Conservation (phyloP, 1,140 invertebrate genomes). For the Drosophila truncata region DNA sequence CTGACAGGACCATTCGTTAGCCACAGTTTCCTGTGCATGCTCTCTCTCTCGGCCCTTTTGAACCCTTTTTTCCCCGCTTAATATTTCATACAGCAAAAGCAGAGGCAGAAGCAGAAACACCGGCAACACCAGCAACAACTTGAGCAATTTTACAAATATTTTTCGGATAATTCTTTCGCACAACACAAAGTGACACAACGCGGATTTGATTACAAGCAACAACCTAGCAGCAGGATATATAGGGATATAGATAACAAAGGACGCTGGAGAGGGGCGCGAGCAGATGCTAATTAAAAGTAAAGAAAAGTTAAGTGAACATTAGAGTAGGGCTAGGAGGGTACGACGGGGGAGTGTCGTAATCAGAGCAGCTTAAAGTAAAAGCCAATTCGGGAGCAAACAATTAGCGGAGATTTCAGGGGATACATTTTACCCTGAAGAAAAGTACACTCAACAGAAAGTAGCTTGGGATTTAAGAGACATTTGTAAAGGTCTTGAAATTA, state of each 20-base stretch:
- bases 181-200: conserved; percentile 65
- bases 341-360: conserved; percentile 40
- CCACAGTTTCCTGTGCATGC: conserved; percentile 81
- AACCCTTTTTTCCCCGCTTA: conserved; percentile 63
- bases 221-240: conserved; percentile 2
- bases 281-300: conserved; percentile 78
- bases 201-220: conserved; percentile 78
- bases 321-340: neutral
- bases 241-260: conserved; percentile 40
- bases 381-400: conserved; percentile 44
- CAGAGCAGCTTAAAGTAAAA: conserved; percentile 55
- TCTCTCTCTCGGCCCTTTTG: conserved; percentile 54
- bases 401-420: conserved; percentile 22
- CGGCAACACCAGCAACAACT: conserved; percentile 20
- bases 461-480: neutral
- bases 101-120: no score
- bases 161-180: conserved; percentile 63
- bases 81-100: conserved; percentile 64
- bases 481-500: no score
- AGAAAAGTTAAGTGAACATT: conserved; percentile 57
- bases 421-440: neutral
- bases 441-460: neutral
- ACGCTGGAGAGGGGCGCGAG: conserved; percentile 2
- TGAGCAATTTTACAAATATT: conserved; percentile 80
- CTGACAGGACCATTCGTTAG: conserved; percentile 55